Evolutionary conservation across 2,113 vertebrate genomes (phyloP).

Genomic region (Pica pica): DNA sequence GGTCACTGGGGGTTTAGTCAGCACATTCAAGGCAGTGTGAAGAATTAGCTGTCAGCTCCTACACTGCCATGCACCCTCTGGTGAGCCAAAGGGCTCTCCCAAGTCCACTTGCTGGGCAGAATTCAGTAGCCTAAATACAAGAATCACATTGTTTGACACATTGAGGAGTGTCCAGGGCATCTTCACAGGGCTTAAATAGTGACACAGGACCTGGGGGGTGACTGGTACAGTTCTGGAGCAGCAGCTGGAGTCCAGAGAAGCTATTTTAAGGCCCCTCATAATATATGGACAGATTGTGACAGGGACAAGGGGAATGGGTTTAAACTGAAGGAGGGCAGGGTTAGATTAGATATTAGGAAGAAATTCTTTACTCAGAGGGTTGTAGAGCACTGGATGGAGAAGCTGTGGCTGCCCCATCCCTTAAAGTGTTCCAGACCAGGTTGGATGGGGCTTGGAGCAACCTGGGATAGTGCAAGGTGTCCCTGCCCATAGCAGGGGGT

Average conservation of each 20-base stretch:
- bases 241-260: not conserved
- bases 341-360: no score
- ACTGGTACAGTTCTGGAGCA: not conserved
- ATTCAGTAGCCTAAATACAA: not conserved
- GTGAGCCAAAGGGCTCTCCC: not conserved
- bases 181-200: not conserved
- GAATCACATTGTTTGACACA: not conserved
- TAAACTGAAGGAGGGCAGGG: not conserved
- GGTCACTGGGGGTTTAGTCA: not conserved
- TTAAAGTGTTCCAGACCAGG: not conserved
- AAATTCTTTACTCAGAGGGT: not conserved
- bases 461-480: not conserved
- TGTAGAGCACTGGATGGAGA: not conserved
- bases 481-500: not conserved
- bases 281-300: not conserved
- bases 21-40: not conserved
- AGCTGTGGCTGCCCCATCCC: not conserved
- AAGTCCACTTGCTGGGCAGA: not conserved
- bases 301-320: not conserved
- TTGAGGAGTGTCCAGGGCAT: not conserved
- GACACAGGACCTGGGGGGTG: not conserved
- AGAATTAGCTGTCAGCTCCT: not conserved
- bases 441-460: not conserved
- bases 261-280: not conserved
- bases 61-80: no score